Conservation (phyloP, 2,888 invertebrate genomes). For the Bombylius discolor region DNA sequence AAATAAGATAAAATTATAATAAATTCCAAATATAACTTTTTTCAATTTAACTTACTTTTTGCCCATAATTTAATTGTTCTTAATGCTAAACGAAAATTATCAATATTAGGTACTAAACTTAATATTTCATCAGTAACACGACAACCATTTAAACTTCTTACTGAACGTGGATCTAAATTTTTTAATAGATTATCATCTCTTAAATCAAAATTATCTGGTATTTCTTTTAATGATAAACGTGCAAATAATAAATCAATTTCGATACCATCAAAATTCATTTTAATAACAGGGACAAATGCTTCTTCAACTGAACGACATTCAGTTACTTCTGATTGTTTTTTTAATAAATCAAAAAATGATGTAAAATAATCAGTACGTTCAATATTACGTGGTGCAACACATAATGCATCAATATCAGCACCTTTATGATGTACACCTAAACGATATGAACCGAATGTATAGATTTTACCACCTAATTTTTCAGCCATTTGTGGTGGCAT, state of each 20-base stretch:
- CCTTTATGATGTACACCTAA: slow-evolving; percentile 93
- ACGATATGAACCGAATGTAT: slow-evolving; percentile 97
- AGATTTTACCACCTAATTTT: slow-evolving; percentile 92
- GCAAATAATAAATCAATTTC: slow-evolving; percentile 99
- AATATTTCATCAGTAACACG: slow-evolving; percentile 98
- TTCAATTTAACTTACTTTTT: slow-evolving; percentile 56
- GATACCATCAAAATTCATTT: slow-evolving; percentile 97
- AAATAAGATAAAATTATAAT: slow-evolving; percentile 10
- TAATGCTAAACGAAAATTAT: slow-evolving; percentile 85
- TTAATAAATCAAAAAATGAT: slow-evolving; percentile 85
- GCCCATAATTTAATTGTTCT: slow-evolving; percentile 97
- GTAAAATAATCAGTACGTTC: slow-evolving; percentile 87
- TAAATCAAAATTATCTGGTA: slow-evolving; percentile 80
- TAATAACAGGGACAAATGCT: slow-evolving; percentile 97
- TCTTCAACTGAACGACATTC: slow-evolving; percentile 88
- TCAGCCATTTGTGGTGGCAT: slow-evolving; percentile 86
- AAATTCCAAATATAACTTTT: no score
- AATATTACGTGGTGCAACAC: slow-evolving; percentile 94
- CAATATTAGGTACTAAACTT: slow-evolving; percentile 85
- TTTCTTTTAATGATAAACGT: slow-evolving; percentile 83
- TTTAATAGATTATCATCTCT: slow-evolving; percentile 82
- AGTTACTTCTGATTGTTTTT: slow-evolving; percentile 71
- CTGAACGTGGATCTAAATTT: slow-evolving; percentile 92
- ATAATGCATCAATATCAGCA: slow-evolving; percentile 97
- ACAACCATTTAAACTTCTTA: slow-evolving; percentile 93